Evolutionary conservation across 53 echinoderm and acorn worm genomes (phyloP), one percentile per base, ranked within the genome.

Genomic region (Temnopleurus reevesii): DNA sequence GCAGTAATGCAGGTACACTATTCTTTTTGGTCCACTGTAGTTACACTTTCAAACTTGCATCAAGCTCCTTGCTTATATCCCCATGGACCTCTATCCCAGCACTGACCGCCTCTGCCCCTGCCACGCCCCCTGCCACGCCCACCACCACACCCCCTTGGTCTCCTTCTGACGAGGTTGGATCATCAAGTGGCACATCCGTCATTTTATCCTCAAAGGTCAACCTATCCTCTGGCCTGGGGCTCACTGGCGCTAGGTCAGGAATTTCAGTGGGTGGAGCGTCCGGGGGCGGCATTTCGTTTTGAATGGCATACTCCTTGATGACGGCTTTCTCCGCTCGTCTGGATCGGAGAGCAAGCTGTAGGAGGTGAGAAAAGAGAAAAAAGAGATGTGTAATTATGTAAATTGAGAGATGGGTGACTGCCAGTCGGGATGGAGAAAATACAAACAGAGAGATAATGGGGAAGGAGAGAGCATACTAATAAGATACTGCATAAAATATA

Each of bases 261-360:
- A 71, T 71, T 17, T 51, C 80, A 10, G 80, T 80, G 80, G 80
- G 80, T 27, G 80, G 80, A 29, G 80, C 47, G 5, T 71, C 71
- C 15, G 80, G 80, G 28, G 83, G 34, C 19, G 83, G 83, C 30
- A 35, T 35, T 0, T 85, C 85, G 2, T n/a, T 28, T 5, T 41
- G 85, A 23, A 85, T 41, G 61, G 45, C 26, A 36, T 85, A 85
- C 60, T 85, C 85, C 18, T 85, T 25, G 60, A 85, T 85, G 85
- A 85, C 49, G 2, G 60, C 61, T 61, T 85, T 85, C 23, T 59
- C 29, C 15, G 85, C 85, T 85, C 46, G 59, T 36, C 58, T 58
- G 25, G 85, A 44, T 2, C 19, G 23, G 63, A 85, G 12, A 26
- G 59, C 85, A 26, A 85, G 85, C 85, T 85, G 85, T 6, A 71